These are phyloP conservation scores for Ophioninae sp. DNA, from an alignment of 2,888 invertebrate genomes.

Conservation along the genomic window DNA sequence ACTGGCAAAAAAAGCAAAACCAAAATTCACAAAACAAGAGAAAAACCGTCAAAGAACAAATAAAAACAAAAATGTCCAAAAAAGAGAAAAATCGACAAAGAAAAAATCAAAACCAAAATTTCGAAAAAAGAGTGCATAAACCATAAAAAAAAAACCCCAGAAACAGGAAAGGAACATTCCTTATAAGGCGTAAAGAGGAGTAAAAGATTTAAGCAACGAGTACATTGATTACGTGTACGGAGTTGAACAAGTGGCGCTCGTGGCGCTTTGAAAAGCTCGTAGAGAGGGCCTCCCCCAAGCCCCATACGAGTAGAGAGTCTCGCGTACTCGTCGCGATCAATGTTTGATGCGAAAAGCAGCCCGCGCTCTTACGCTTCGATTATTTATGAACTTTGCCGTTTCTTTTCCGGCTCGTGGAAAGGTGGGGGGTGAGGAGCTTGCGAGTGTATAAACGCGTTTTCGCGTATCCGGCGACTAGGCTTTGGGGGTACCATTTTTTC, in stretches of 20 bases:
- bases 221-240: neutral
- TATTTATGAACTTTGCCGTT: conserved; percentile 79
- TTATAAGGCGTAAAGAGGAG: no score
- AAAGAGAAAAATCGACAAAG: neutral
- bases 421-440: no score
- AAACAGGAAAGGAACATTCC: no score
- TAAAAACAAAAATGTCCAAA: no score
- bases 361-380: conserved; percentile 76
- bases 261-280: neutral
- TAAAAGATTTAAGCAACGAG: neutral
- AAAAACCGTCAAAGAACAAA: neutral
- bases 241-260: neutral
- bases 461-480: no score
- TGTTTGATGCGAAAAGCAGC: conserved; percentile 80
- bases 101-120: no score
- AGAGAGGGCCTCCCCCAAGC: no score
- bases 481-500: neutral
- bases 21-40: no score
- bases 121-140: no score
- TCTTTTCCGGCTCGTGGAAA: conserved; percentile 66
- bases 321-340: conserved; percentile 72
- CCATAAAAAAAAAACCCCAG: no score
- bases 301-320: no score
- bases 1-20: no score
- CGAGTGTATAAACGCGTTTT: neutral